Percentiles rank a stretch among this genome's conserved stretches.
These are phyloP conservation scores for Acanthis flammea DNA, from an alignment of 2,797 vertebrate genomes.

Conservation along the genomic window DNA sequence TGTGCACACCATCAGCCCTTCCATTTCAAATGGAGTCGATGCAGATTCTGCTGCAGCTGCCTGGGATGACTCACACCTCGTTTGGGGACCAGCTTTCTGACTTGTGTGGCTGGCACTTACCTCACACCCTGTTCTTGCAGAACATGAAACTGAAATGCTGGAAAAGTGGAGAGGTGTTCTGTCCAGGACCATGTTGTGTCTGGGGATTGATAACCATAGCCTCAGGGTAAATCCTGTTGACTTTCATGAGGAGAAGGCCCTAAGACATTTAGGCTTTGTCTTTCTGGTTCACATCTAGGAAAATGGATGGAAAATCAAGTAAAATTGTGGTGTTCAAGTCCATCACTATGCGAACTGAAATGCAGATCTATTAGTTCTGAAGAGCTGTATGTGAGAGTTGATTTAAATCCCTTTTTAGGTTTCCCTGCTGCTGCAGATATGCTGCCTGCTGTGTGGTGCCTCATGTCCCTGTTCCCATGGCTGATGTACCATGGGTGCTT, in stretches of 20 bases:
- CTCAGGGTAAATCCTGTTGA: background rate
- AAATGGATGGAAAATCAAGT: background rate
- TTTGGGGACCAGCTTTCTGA: background rate
- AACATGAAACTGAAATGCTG: background rate
- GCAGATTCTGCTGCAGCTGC: background rate
- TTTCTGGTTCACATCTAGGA: background rate
- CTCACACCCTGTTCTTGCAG: background rate
- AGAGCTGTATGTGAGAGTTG: background rate
- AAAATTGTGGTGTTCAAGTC: background rate
- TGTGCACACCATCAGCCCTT: background rate
- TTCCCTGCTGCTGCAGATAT: rapidly evolving
- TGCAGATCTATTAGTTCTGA: background rate
- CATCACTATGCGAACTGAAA: rapidly evolving
- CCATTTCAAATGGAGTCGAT: rapidly evolving
- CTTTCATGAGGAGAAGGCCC: background rate
- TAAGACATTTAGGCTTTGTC: background rate
- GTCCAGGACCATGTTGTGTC: background rate
- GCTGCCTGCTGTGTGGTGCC: background rate
- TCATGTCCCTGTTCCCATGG: background rate
- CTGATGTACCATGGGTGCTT: background rate
- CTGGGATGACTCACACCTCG: background rate
- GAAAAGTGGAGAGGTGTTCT: background rate
- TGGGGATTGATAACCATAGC: background rate
- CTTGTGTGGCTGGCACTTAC: background rate
- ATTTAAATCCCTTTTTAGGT: background rate